Evolutionary conservation across 2,797 vertebrate genomes (phyloP), one percentile per base, ranked within the genome.

Genomic region (Muraenolepis orangiensis): DNA sequence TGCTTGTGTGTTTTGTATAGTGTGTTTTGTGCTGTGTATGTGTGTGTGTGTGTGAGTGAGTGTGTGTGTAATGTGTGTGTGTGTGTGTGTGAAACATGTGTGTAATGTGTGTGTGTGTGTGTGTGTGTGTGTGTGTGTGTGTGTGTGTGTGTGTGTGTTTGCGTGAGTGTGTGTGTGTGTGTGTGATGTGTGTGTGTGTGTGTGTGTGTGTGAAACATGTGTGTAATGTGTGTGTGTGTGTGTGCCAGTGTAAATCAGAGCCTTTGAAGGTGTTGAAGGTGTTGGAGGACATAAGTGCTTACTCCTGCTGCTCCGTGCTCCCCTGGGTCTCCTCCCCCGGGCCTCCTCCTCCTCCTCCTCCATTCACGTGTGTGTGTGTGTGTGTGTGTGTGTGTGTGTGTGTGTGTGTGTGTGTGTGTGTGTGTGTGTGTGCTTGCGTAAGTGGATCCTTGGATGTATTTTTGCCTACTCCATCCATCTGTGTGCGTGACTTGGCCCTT

Each of bases 271-370:
- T 80, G 36, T 78, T 85, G 72, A 82, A 83, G n/a, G n/a, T n/a
- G n/a, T n/a, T n/a, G n/a, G n/a, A n/a, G n/a, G 77, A 76, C 77
- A 75, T 78, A 84, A 83, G 84, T 85, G 78, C 80, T 85, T 80
- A 85, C 86, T 85, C 36, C 73, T 80, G 72, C 76, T 79, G 81
- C 73, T 81, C 78, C 74, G 70, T 74, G 81, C 76, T 86, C 76
- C 86, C 12, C 74, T 64, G 11, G 78, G 72, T 57, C 64, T 75
- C 76, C 82, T 76, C 77, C 74, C 30, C 81, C 75, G 82, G 86
- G 64, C 70, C 72, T 31, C 67, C n/a, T 73, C 66, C 72, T 69
- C 74, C 78, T 75, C 77, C 68, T 72, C 70, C 77, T 77, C 74
- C 70, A 66, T 69, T 42, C n/a, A n/a, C n/a, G n/a, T 29, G 34